A percentile compares a stretch with the other conserved stretches of the same genome.
Evolutionary conservation across 2,113 vertebrate species (phyloP).

Genomic region (Neopipo cinnamomea): DNA sequence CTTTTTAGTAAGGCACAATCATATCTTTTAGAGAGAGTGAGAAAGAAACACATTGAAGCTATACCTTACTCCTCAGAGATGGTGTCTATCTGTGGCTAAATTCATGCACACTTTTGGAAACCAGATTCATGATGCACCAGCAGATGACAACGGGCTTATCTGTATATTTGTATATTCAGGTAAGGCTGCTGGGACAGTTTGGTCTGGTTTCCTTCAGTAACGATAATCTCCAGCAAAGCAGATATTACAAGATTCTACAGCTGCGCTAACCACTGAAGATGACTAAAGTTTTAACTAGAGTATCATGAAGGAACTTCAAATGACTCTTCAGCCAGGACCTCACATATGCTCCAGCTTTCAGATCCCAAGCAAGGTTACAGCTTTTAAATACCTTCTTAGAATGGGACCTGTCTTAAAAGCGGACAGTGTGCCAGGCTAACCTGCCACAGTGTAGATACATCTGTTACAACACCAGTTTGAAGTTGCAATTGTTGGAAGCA

Average conservation of each 20-base stretch:
- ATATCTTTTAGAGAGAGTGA: not conserved
- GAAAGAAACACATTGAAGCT: not conserved
- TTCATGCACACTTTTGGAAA: not conserved
- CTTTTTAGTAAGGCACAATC: not conserved
- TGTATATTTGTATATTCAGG: not conserved
- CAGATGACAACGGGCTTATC: not conserved
- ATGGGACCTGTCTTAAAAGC: fast-evolving
- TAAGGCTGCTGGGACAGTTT: not conserved
- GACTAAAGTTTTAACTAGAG: not conserved
- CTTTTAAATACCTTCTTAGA: not conserved
- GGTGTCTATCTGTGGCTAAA: not conserved
- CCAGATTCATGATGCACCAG: not conserved
- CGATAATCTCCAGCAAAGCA: not conserved
- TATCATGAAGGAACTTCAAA: not conserved
- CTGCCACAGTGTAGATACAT: not conserved
- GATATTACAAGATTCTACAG: not conserved
- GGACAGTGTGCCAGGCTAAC: not conserved
- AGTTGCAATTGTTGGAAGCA: not conserved
- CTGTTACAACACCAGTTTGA: not conserved
- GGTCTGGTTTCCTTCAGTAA: not conserved
- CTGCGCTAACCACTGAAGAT: not conserved
- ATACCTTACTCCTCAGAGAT: not conserved
- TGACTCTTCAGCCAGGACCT: not conserved
- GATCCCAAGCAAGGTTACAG: not conserved
- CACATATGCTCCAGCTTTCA: not conserved